phyloP scores from a whole-genome alignment of 1,140 invertebrate species.

The Procambarus virginalis region DNA sequence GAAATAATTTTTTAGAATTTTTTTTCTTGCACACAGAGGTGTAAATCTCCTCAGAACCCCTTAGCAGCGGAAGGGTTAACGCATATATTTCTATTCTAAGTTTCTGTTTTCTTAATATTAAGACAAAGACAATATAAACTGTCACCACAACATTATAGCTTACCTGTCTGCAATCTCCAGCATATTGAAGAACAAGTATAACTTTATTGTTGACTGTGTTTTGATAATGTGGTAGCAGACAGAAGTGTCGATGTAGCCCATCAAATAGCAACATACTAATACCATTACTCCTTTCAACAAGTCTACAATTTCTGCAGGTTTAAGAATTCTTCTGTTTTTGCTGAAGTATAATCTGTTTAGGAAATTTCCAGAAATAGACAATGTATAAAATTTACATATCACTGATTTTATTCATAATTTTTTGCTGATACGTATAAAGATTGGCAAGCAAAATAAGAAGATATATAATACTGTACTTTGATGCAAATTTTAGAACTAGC shows the following conservation, averaged over 20 bases:
- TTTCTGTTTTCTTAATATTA: too few relatives aligned
- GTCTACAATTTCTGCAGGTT: constrained; percentile 97
- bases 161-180: constrained; percentile 83
- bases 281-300: constrained; percentile 93
- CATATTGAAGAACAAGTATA: constrained; percentile 99
- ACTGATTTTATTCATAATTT: not conserved
- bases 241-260: constrained; percentile 95
- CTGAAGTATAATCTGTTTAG: constrained; percentile 48
- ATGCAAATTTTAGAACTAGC: not conserved
- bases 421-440: not conserved
- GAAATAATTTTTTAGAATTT: too few relatives aligned
- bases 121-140: too few relatives aligned
- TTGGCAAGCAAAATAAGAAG: not conserved
- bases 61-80: too few relatives aligned
- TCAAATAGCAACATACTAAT: constrained; percentile 86
- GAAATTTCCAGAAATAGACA: not conserved
- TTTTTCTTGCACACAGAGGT: too few relatives aligned
- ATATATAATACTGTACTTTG: too few relatives aligned
- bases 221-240: constrained; percentile 99
- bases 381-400: not conserved
- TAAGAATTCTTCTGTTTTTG: constrained; percentile 76
- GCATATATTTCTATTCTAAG: too few relatives aligned
- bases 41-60: too few relatives aligned
- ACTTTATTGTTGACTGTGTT: constrained; percentile 98
- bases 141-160: not conserved